Conservation (phyloP, 2,888 invertebrate species). For the Bellardia pandia region DNA sequence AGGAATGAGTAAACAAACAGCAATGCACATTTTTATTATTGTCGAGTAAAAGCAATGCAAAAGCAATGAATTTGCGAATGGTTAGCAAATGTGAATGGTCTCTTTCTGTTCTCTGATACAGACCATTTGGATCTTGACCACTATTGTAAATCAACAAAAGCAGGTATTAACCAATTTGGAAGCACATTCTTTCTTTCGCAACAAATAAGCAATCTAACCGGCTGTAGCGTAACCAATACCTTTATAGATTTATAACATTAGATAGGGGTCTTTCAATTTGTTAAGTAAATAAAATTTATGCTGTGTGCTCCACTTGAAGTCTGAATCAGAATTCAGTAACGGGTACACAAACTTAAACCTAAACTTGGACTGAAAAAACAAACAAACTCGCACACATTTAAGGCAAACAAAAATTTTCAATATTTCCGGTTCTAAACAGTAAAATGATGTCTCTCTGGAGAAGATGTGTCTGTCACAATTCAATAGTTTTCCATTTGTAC, state of each 20-base stretch:
- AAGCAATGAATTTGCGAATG: no score
- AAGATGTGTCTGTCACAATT: conserved; percentile 63
- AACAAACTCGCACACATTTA: not conserved
- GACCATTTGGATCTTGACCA: no score
- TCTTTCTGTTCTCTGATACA: no score
- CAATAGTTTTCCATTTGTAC: conserved; percentile 55
- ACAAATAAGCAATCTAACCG: not conserved
- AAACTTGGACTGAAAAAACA: not conserved
- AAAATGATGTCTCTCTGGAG: conserved; percentile 60
- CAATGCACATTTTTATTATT: no score
- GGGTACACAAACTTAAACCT: conserved; percentile 26
- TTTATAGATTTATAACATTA: conserved; percentile 61
- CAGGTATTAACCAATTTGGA: no score
- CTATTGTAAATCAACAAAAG: no score
- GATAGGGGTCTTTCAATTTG: conserved; percentile 68
- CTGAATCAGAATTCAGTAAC: conserved; percentile 40
- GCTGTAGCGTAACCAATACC: not conserved
- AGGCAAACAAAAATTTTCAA: conserved; percentile 57
- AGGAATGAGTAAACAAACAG: no score
- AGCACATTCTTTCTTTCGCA: no score
- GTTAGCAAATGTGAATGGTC: no score
- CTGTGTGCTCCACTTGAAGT: conserved; percentile 64
- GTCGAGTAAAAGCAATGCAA: no score
- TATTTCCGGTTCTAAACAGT: conserved; percentile 68
- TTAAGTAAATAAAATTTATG: conserved; percentile 61